Evolutionary conservation across 2,113 vertebrate genomes (phyloP).

Genomic region (Melanerpes formicivorus): DNA sequence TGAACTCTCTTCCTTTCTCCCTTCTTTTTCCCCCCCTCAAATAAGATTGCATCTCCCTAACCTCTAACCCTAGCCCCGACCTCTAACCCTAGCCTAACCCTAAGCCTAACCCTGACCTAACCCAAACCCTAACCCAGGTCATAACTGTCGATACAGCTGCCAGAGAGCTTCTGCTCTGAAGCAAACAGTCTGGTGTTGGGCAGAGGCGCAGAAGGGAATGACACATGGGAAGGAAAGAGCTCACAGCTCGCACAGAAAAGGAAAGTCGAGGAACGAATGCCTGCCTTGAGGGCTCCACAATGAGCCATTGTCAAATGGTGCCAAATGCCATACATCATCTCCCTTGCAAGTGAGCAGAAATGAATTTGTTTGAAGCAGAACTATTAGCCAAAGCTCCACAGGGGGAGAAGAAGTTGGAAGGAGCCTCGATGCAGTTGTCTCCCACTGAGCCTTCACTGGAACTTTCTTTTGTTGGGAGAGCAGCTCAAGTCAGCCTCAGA

Average conservation of each 20-base stretch:
- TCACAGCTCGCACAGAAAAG: slow-evolving; percentile 39
- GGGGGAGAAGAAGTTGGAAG: slow-evolving; percentile 29
- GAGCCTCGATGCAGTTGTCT: neutral
- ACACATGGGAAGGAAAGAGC: neutral
- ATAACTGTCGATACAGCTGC: neutral
- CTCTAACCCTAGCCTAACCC: too few relatives aligned
- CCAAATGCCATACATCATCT: slow-evolving; percentile 33
- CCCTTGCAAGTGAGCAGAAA: slow-evolving; percentile 24
- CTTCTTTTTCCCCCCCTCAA: neutral
- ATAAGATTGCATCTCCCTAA: neutral
- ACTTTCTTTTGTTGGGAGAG: slow-evolving; percentile 33
- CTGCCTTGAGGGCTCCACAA: slow-evolving; percentile 21
- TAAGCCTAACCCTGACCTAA: too few relatives aligned
- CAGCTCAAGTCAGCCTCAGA: neutral
- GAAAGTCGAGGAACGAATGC: slow-evolving; percentile 22
- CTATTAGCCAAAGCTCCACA: neutral
- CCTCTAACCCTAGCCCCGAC: too few relatives aligned
- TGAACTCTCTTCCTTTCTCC: neutral
- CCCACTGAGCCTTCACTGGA: neutral
- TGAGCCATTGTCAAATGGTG: neutral
- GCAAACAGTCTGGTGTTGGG: neutral
- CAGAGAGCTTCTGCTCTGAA: neutral
- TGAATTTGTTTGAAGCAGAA: neutral
- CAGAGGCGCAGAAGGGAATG: neutral
- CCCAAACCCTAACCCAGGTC: neutral